phyloP scores from a whole-genome alignment of 2,888 invertebrate genomes.

The Meliscaeva auricollis region DNA sequence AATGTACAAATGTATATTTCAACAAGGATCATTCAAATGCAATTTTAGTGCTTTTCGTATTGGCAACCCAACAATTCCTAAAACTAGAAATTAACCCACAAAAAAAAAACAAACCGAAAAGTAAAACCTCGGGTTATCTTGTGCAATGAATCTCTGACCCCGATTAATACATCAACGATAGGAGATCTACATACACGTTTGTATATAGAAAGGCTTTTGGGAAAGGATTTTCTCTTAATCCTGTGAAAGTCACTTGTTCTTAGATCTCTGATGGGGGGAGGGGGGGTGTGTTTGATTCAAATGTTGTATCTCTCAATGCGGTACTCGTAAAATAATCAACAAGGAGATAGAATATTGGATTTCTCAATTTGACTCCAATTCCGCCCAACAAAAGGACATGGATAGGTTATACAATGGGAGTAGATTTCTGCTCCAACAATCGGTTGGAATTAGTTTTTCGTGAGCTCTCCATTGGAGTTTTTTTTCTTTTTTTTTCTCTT shows the following conservation, averaged over 20 bases:
- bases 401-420: conserved; percentile 39
- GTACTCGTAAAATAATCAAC: conserved; percentile 69
- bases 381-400: conserved; percentile 40
- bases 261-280: conserved; percentile 19
- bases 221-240: conserved; percentile 51
- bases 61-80: conserved; percentile 48
- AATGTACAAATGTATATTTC: background rate
- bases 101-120: too few species aligned
- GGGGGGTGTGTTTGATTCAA: conserved; percentile 14
- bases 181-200: background rate
- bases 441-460: conserved; percentile 63
- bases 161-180: conserved; percentile 67
- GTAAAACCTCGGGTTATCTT: conserved; percentile 23
- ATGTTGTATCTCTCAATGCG: conserved; percentile 38
- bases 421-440: conserved; percentile 48
- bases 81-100: conserved; percentile 61
- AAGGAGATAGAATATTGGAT: conserved; percentile 59
- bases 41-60: conserved; percentile 25
- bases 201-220: conserved; percentile 22
- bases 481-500: conserved; percentile 8
- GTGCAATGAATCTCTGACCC: conserved; percentile 66
- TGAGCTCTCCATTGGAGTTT: conserved; percentile 20
- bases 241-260: conserved; percentile 59
- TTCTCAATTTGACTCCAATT: conserved; percentile 55
- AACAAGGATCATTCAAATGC: conserved; percentile 47